These are phyloP conservation scores for Eupithecia insigniata DNA, from an alignment of 2,888 invertebrate species.

Conservation along the genomic window DNA sequence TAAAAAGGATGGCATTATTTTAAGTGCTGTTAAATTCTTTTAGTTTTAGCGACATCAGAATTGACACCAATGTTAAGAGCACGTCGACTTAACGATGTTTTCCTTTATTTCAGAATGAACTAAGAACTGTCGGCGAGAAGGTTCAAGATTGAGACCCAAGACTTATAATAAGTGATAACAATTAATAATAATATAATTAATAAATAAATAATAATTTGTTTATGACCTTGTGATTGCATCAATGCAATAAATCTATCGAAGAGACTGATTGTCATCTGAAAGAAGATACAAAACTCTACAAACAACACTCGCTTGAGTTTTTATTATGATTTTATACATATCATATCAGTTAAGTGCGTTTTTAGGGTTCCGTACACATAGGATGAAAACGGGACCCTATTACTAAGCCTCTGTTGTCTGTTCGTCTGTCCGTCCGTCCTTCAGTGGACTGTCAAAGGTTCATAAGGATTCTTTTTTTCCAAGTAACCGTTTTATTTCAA, in stretches of 20 bases:
- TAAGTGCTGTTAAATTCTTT: background rate
- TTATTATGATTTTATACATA: background rate
- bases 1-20: no score
- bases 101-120: conserved; percentile 26
- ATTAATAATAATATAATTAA: background rate
- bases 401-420: no score
- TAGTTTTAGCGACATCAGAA: background rate
- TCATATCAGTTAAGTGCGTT: background rate
- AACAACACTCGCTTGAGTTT: background rate
- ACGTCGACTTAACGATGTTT: background rate
- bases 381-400: no score
- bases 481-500: no score
- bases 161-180: background rate
- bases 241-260: background rate
- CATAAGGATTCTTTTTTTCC: no score
- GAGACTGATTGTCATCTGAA: background rate
- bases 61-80: background rate
- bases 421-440: no score
- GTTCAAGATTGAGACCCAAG: conserved; percentile 18
- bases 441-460: no score
- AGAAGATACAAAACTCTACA: background rate
- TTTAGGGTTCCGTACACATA: background rate
- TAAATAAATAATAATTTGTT: no score
- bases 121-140: conserved; percentile 17
- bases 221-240: background rate